Evolutionary conservation across 2,888 invertebrate genomes (phyloP).

Genomic region (Callosobruchus maculatus): DNA sequence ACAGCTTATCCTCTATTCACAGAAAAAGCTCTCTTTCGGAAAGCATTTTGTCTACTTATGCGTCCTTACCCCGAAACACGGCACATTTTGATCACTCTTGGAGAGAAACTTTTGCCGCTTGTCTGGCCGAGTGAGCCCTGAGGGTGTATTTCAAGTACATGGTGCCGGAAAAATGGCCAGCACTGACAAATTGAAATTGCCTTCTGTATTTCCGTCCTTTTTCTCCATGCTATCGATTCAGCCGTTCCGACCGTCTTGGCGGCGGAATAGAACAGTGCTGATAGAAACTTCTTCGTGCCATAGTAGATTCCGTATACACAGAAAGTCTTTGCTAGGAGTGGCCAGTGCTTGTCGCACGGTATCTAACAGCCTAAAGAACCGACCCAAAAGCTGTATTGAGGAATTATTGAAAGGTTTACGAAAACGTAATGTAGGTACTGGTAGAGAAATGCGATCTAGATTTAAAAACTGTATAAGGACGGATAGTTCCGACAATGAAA

Average conservation of each 20-base stretch:
- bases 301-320: too few relatives aligned
- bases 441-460: too few relatives aligned
- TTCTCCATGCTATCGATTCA: neutral
- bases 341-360: too few relatives aligned
- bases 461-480: too few relatives aligned
- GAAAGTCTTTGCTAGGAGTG: too few relatives aligned
- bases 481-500: too few relatives aligned
- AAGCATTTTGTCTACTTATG: neutral
- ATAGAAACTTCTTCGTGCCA: neutral
- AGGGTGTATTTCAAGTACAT: constrained; percentile 40
- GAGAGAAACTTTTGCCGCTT: constrained; percentile 37
- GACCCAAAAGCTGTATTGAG: too few relatives aligned
- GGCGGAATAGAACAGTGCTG: neutral
- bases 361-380: too few relatives aligned
- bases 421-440: too few relatives aligned
- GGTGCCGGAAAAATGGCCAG: constrained; percentile 38
- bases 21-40: neutral
- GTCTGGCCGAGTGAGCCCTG: constrained; percentile 41
- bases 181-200: constrained; percentile 47
- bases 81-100: neutral
- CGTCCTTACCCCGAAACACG: neutral
- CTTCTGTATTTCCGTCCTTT: constrained; percentile 18
- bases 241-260: neutral
- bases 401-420: too few relatives aligned
- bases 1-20: neutral